Conservation (phyloP, 2,888 invertebrate genomes). For the Busseola fusca region DNA sequence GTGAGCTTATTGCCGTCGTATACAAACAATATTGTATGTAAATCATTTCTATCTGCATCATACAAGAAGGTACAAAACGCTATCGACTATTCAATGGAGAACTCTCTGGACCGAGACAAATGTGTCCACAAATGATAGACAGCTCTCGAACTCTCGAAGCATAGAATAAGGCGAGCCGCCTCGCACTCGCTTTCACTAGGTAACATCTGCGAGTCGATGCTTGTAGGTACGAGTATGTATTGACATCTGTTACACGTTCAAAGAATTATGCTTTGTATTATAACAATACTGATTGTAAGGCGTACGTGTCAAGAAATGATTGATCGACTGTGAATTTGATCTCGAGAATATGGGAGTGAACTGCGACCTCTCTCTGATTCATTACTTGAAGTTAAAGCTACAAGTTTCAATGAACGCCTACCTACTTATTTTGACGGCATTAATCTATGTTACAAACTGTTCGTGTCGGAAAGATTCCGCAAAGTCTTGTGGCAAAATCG, state of each 20-base stretch:
- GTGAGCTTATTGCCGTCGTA: background rate
- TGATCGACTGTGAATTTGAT: constrained; percentile 7
- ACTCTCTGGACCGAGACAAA: background rate
- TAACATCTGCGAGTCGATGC: constrained; percentile 16
- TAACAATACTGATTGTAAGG: constrained; percentile 20
- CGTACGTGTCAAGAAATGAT: constrained; percentile 5
- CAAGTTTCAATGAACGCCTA: background rate
- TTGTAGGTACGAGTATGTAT: background rate
- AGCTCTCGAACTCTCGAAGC: constrained; percentile 7
- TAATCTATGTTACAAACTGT: background rate
- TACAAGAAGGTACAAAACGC: background rate
- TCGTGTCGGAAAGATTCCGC: background rate
- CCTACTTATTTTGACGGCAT: background rate
- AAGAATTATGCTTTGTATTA: constrained; percentile 7
- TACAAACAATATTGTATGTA: too few species aligned
- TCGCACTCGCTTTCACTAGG: constrained; percentile 37
- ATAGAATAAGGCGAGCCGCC: background rate
- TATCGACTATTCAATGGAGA: background rate
- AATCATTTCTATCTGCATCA: background rate
- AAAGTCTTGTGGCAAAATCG: background rate
- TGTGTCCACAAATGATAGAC: background rate
- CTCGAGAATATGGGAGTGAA: background rate
- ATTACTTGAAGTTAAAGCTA: background rate
- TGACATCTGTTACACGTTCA: constrained; percentile 17
- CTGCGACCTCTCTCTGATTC: constrained; percentile 1